A percentile compares a stretch with the other conserved stretches of the same genome.
These are phyloP conservation scores for Leptoteleia sp. DNA, from an alignment of 1,140 invertebrate species.

Conservation along the genomic window DNA sequence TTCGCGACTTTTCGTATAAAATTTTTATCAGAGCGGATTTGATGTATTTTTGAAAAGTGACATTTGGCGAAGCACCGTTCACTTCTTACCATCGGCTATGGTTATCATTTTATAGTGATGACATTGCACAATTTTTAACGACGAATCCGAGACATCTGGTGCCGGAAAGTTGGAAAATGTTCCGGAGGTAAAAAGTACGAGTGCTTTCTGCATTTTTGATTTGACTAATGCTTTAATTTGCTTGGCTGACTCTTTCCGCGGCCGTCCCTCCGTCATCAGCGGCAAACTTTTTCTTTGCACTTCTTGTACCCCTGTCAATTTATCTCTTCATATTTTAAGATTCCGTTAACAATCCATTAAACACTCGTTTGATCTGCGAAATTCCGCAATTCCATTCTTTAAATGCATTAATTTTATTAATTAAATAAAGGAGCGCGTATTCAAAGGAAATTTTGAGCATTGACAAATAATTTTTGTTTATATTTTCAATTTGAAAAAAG, in stretches of 20 bases:
- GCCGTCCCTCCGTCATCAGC: slow-evolving; percentile 27
- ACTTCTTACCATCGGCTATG: not conserved
- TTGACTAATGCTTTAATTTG: slow-evolving; percentile 47
- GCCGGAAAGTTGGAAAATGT: slow-evolving; percentile 40
- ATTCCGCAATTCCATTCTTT: too few relatives aligned
- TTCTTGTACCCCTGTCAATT: slow-evolving; percentile 34
- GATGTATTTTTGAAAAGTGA: too few relatives aligned
- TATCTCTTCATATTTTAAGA: slow-evolving; percentile 32
- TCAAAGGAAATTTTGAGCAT: too few relatives aligned
- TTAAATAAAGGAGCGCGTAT: too few relatives aligned
- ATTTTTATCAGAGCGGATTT: too few relatives aligned
- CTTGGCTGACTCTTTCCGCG: slow-evolving; percentile 25
- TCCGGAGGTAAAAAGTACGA: slow-evolving; percentile 39
- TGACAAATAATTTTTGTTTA: too few relatives aligned
- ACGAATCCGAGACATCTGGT: slow-evolving; percentile 43
- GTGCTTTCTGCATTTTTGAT: slow-evolving; percentile 49
- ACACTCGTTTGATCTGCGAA: not conserved
- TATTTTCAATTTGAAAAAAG: too few relatives aligned
- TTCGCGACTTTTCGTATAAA: too few relatives aligned
- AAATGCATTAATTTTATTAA: too few relatives aligned
- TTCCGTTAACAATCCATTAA: slow-evolving; percentile 43
- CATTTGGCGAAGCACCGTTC: not conserved
- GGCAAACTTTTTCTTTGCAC: slow-evolving; percentile 20
- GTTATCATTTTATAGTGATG: slow-evolving; percentile 37
- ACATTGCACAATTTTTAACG: slow-evolving; percentile 37